phyloP scores from a whole-genome alignment of 1,140 invertebrate species.

The Rhagoletis pomonella region DNA sequence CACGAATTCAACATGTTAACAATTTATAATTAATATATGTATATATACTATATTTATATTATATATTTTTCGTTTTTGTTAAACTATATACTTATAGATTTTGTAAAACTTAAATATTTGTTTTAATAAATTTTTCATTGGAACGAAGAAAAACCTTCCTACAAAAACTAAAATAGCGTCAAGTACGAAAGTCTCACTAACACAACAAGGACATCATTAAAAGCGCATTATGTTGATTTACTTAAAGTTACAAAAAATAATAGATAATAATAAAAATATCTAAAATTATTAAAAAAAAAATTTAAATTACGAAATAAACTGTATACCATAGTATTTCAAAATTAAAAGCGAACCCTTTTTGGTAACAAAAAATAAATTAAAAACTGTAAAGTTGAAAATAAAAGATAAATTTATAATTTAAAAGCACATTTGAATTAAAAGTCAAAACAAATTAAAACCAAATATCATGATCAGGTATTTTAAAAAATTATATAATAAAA shows the following conservation, averaged over 20 bases:
- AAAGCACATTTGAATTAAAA: neutral
- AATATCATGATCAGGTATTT: neutral
- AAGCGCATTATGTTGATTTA: constrained; percentile 48
- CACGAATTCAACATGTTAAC: constrained; percentile 47
- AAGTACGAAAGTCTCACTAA: constrained; percentile 52
- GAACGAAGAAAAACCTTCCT: constrained; percentile 49
- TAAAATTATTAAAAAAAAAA: neutral
- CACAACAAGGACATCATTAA: constrained; percentile 51
- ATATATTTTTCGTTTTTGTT: neutral
- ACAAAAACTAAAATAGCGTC: constrained; percentile 52
- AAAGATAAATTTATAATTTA: neutral
- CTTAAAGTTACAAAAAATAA: constrained; percentile 5
- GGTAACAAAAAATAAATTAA: neutral
- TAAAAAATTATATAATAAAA: neutral
- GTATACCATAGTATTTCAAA: neutral
- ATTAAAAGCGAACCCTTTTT: neutral
- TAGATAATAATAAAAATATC: neutral
- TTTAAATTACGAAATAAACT: too few species aligned
- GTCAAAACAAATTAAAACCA: neutral
- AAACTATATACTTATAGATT: constrained; percentile 19
- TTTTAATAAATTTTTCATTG: constrained; percentile 25
- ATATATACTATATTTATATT: neutral
- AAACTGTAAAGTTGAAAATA: neutral
- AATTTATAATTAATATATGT: constrained; percentile 26
- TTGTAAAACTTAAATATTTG: constrained; percentile 35